Evolutionary conservation across 2,888 invertebrate genomes (phyloP), one percentile per base, ranked within the genome.

Genomic region (Panorpa germanica): DNA sequence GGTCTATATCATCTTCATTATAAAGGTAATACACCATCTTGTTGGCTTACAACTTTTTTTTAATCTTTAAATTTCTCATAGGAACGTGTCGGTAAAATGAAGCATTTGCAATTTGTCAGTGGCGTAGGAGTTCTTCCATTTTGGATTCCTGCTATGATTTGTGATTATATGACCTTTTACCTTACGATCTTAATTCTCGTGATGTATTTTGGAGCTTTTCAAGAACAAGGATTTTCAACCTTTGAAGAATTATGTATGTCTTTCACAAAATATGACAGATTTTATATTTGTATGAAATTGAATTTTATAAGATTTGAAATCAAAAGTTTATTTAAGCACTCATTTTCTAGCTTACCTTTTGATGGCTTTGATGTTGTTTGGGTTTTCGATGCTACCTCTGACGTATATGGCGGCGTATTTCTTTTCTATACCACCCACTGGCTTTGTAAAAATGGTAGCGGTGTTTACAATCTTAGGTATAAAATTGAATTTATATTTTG

Each of bases 61-160:
- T 28, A 34, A 9, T 16, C 6, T 19, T 29, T 31, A 34, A 18
- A 31, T 45, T 27, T 8, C 16, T 48, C 73, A 28, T 57, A 72
- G 52, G 83, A 83, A 46, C 60, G 73, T 10, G 53, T 65, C 3
- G 62, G 59, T 20, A 68, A 74, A 27, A 64, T 76, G 0, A 74
- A 77, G 41, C 61, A 75, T 28, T 52, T 80, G 17, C 78, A 80
- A 44, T 64, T 69, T 38, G 71, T 78, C 1, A 70, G 77, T 3
- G 80, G 81, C 0, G 61, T 73, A 1, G 63, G 65, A 34, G 64
- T 72, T 2, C 47, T 55, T 1, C 62, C 70, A 5, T 70, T 72
- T 53, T 85, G 83, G 83, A 41, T 61, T 3, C 61, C 70, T 1
- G 65, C 70, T 0, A 65, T 71, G 8, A 27, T 74, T 0, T 77